Conservation (phyloP, 2,797 vertebrate genomes). For the Ceyx erithaca region DNA sequence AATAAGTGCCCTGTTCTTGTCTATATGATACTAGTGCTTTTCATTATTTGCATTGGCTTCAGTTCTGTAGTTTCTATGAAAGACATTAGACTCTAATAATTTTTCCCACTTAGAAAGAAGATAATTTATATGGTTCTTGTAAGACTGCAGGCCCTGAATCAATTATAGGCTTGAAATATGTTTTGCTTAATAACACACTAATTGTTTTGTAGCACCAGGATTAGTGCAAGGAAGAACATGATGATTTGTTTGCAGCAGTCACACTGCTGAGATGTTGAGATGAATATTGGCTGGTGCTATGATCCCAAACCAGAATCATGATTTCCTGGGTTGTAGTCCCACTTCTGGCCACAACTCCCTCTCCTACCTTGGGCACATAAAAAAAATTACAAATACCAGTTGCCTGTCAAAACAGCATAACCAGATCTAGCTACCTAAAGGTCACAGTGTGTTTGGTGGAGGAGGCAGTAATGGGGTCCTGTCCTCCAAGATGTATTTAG, state of each 20-base stretch:
- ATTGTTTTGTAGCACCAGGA: not conserved
- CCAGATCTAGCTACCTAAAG: not conserved
- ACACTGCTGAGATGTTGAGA: not conserved
- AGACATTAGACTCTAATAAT: not conserved
- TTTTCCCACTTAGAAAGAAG: not conserved
- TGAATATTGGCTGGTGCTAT: not conserved
- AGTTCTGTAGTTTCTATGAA: constrained; percentile 17
- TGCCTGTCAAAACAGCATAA: not conserved
- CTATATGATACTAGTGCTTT: not conserved
- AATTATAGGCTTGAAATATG: not conserved
- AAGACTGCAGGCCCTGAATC: not conserved
- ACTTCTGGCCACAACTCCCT: not conserved
- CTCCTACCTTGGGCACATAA: not conserved
- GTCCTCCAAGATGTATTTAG: not conserved
- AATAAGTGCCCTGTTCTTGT: not conserved
- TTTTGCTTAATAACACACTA: not conserved
- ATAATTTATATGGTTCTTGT: not conserved
- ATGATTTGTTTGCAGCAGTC: not conserved
- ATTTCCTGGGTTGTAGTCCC: not conserved
- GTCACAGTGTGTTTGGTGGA: not conserved
- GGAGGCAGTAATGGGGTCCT: not conserved
- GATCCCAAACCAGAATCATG: not conserved
- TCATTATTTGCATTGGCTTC: not conserved
- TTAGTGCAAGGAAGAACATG: not conserved
- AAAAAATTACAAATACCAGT: not conserved